A percentile compares a stretch with the other conserved stretches of the same genome.
These are phyloP conservation scores for Allacma fusca DNA, from an alignment of 2,888 invertebrate species.

Conservation along the genomic window DNA sequence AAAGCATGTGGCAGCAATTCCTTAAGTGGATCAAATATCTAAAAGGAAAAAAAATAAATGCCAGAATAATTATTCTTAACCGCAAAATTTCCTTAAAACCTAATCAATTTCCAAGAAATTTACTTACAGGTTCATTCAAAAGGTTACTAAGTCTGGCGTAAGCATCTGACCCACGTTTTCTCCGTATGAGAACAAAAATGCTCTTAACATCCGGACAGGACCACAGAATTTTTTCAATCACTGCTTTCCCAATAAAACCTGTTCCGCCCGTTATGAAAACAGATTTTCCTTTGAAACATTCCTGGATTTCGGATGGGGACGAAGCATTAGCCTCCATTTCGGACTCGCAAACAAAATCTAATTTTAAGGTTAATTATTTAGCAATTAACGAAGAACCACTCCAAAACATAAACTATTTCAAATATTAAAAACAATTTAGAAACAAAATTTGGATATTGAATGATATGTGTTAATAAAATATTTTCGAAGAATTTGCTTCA, in stretches of 20 bases:
- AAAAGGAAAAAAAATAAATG: slow-evolving; percentile 1
- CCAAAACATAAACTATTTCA: no score
- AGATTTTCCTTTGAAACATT: slow-evolving; percentile 21
- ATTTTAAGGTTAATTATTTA: no score
- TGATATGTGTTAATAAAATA: no score
- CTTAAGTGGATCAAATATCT: slow-evolving; percentile 12
- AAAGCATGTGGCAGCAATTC: background rate
- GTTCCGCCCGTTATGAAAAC: slow-evolving; percentile 32
- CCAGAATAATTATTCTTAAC: no score
- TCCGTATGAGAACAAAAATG: slow-evolving; percentile 25
- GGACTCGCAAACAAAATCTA: no score
- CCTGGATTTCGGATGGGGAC: background rate
- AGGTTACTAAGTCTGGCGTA: slow-evolving; percentile 3
- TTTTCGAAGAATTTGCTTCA: no score
- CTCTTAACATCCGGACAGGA: slow-evolving; percentile 19
- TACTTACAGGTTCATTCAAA: slow-evolving; percentile 14
- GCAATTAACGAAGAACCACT: no score
- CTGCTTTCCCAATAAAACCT: slow-evolving; percentile 18
- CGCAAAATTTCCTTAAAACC: no score
- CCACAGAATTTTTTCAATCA: slow-evolving; percentile 18
- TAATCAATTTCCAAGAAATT: no score
- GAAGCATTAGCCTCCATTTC: no score
- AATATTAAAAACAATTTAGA: no score
- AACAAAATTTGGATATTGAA: no score
- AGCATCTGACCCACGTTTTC: slow-evolving; percentile 13